Evolutionary conservation across 2,888 invertebrate genomes (phyloP).

Genomic region (Mesorhabditis belari): DNA sequence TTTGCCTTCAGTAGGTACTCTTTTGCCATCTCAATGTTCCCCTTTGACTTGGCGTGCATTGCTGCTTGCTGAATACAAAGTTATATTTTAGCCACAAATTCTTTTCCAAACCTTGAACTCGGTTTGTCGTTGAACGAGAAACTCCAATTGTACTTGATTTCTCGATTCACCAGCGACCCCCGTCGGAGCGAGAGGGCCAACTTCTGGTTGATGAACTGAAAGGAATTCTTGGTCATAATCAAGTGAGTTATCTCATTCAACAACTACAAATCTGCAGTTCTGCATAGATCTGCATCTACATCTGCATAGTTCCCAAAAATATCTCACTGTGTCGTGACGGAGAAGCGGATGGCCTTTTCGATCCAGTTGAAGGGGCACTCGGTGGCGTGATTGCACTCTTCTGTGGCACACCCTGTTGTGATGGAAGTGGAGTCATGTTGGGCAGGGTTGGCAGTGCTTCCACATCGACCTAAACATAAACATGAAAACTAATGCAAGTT

Average conservation of each 20-base stretch:
- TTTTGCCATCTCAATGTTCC: conserved; percentile 40
- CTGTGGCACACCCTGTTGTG: conserved; percentile 15
- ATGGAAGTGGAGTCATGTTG: conserved; percentile 29
- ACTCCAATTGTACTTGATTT: conserved; percentile 18
- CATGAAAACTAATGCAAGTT: too few species aligned
- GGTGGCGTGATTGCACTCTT: background rate
- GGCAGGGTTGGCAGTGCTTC: conserved; percentile 33
- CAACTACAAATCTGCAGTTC: too few species aligned
- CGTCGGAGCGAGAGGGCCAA: conserved; percentile 26
- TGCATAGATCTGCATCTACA: too few species aligned
- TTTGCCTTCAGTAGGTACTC: conserved; percentile 37
- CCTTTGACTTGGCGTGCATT: conserved; percentile 36
- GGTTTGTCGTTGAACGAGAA: conserved; percentile 35
- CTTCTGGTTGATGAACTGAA: conserved; percentile 9
- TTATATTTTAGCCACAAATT: background rate
- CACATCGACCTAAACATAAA: conserved; percentile 22
- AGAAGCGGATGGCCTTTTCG: background rate
- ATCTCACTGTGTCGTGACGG: too few species aligned
- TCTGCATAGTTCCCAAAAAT: too few species aligned
- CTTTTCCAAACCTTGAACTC: conserved; percentile 27
- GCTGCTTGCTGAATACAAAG: conserved; percentile 28
- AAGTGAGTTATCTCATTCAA: too few species aligned
- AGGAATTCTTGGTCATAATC: too few species aligned
- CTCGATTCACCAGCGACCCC: conserved; percentile 16
- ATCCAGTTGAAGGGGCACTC: background rate